Conservation (phyloP, 2,888 invertebrate genomes). For the Hydroisotoma schaefferi region DNA sequence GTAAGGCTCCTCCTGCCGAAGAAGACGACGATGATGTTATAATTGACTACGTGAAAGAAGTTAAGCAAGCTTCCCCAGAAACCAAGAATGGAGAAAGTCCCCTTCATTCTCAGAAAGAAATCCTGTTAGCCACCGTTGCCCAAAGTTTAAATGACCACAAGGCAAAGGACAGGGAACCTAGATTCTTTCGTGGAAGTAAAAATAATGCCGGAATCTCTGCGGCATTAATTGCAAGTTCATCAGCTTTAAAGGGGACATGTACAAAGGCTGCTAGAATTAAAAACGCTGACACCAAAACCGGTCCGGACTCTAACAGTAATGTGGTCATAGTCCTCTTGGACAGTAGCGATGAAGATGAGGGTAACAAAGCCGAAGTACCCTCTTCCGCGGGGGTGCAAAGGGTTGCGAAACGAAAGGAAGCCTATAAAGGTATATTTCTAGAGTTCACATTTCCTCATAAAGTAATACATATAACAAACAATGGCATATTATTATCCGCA, state of each 20-base stretch:
- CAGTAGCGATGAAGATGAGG: slow-evolving; percentile 2
- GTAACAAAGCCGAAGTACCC: background rate
- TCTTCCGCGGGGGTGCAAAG: background rate
- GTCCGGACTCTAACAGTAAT: background rate
- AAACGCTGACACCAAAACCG: background rate
- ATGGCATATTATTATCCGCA: slow-evolving; percentile 18
- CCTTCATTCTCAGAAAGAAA: too few species aligned
- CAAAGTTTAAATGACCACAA: too few species aligned
- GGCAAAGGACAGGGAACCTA: too few species aligned
- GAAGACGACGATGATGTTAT: too few species aligned
- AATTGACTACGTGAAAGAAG: too few species aligned
- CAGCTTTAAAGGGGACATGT: background rate
- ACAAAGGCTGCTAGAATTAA: background rate
- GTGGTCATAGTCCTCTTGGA: slow-evolving; percentile 1
- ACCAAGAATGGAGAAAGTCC: too few species aligned
- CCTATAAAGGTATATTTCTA: slow-evolving; percentile 13
- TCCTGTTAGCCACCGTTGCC: too few species aligned
- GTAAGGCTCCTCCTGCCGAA: too few species aligned
- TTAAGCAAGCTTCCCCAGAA: too few species aligned
- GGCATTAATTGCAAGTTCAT: slow-evolving; percentile 4
- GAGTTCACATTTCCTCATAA: slow-evolving; percentile 4
- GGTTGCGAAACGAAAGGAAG: background rate
- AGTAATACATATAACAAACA: background rate
- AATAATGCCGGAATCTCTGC: background rate
- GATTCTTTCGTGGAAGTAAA: background rate